phyloP scores from a whole-genome alignment of 1,140 invertebrate species.

The Camponotus pennsylvanicus region DNA sequence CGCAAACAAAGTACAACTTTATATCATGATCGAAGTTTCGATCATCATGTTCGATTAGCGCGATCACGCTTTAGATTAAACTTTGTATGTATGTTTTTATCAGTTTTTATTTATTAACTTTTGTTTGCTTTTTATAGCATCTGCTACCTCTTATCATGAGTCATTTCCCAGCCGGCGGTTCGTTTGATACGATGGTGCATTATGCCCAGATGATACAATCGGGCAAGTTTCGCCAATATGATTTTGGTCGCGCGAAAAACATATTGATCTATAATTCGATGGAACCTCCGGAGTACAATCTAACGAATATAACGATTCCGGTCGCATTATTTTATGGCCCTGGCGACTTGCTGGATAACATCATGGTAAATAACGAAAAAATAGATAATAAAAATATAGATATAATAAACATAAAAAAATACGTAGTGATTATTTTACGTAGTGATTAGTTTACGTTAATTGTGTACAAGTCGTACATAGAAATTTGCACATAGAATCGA shows the following conservation, averaged over 20 bases:
- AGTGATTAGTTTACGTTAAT: no score
- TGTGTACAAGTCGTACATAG: no score
- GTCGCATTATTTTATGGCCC: slow-evolving; percentile 89
- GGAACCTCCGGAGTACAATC: slow-evolving; percentile 89
- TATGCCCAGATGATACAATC: slow-evolving; percentile 88
- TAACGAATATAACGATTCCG: slow-evolving; percentile 89
- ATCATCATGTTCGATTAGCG: slow-evolving; percentile 84
- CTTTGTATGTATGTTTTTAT: not conserved
- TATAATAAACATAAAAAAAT: no score
- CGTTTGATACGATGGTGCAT: slow-evolving; percentile 91
- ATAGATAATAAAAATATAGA: no score
- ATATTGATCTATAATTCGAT: slow-evolving; percentile 87
- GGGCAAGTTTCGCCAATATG: slow-evolving; percentile 89
- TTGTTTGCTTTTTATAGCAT: slow-evolving; percentile 80
- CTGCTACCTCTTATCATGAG: slow-evolving; percentile 90
- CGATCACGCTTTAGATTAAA: not conserved
- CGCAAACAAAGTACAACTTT: not conserved
- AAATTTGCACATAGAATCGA: no score
- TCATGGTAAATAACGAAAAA: slow-evolving; percentile 80
- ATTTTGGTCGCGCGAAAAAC: slow-evolving; percentile 89
- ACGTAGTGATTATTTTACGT: no score
- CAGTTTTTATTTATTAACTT: slow-evolving; percentile 14
- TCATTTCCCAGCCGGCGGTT: slow-evolving; percentile 92
- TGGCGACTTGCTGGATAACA: slow-evolving; percentile 90
- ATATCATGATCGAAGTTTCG: not conserved